phyloP scores from a whole-genome alignment of 1,140 invertebrate genomes.

The Oedothorax gibbosus region DNA sequence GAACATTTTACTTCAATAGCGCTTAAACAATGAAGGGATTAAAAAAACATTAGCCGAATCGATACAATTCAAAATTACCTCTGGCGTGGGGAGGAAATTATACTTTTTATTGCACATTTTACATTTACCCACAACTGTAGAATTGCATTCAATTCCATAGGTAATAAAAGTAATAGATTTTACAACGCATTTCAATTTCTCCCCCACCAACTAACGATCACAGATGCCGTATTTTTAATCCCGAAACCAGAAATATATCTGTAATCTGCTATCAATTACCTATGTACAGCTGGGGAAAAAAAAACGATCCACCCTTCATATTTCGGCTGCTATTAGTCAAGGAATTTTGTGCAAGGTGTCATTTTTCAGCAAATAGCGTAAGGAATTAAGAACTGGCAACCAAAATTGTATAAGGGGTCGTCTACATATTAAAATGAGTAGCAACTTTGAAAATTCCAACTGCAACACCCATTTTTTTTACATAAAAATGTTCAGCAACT shows the following conservation, averaged over 20 bases:
- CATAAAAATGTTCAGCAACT: too few species aligned
- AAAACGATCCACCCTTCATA: too few species aligned
- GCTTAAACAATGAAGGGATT: too few species aligned
- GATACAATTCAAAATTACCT: conserved; percentile 47
- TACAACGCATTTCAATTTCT: background rate
- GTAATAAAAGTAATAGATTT: conserved; percentile 34
- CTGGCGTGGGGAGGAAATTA: background rate
- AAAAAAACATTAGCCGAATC: conserved; percentile 34
- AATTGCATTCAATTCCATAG: conserved; percentile 49
- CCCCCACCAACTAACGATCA: background rate
- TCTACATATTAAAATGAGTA: too few species aligned
- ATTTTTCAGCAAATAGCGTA: too few species aligned
- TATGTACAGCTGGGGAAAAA: background rate
- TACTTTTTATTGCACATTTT: conserved; percentile 1
- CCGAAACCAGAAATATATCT: background rate
- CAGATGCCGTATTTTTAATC: background rate
- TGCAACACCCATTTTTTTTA: too few species aligned
- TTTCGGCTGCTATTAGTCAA: background rate
- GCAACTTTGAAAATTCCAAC: too few species aligned
- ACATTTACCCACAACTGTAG: conserved; percentile 31
- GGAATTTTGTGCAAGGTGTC: too few species aligned
- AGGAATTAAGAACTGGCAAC: too few species aligned
- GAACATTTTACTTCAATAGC: too few species aligned
- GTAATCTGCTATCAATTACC: conserved; percentile 1
- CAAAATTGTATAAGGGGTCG: too few species aligned